Conservation (phyloP, 2,888 invertebrate genomes). For the Papilio gigon region DNA sequence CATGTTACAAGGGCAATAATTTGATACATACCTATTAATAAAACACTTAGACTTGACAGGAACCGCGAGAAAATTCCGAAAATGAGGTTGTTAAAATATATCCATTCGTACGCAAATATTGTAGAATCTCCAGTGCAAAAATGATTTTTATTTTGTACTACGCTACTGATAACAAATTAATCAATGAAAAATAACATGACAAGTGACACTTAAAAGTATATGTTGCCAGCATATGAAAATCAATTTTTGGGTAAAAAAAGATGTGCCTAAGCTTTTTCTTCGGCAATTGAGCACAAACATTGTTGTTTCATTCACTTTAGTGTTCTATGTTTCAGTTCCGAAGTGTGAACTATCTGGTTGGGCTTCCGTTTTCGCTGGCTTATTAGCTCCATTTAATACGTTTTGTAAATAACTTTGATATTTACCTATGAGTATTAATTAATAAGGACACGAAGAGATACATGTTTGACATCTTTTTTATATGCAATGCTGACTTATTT, state of each 20-base stretch:
- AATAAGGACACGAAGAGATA: not conserved
- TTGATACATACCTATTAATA: conserved; percentile 53
- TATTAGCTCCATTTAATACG: not conserved
- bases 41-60: not conserved
- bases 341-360: not conserved
- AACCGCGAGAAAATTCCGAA: not conserved
- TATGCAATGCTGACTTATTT: not conserved
- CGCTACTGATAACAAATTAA: conserved; percentile 38
- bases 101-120: conserved; percentile 19
- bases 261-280: too few species aligned
- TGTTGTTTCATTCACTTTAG: not conserved
- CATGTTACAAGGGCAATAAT: conserved; percentile 56
- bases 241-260: not conserved
- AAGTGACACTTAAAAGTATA: not conserved
- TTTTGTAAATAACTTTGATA: not conserved
- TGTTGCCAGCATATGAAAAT: not conserved
- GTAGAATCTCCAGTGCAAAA: not conserved
- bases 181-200: conserved; percentile 38
- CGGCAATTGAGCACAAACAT: too few species aligned
- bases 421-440: not conserved
- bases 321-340: not conserved
- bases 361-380: not conserved
- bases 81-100: not conserved
- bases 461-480: not conserved
- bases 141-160: conserved; percentile 13